Evolutionary conservation across 53 echinoderm and acorn worm genomes (phyloP).

Genomic region (Apostichopus leukothele): DNA sequence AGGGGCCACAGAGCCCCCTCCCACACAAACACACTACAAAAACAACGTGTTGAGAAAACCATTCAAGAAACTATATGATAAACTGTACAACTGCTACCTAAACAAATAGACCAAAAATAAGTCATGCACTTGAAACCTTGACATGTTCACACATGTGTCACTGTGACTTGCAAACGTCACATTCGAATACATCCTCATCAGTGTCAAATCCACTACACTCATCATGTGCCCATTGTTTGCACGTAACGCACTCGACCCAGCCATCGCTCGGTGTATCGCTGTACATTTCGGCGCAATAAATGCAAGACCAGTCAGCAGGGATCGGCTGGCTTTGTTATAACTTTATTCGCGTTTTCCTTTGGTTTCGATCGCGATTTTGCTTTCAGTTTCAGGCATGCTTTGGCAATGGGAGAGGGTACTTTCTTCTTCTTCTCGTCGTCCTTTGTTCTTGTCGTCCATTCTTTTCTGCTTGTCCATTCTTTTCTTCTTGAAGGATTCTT

Average conservation of each 20-base stretch:
- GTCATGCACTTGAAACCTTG: too few species aligned
- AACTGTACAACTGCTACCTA: constrained; percentile 5
- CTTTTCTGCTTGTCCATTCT: constrained; percentile 23
- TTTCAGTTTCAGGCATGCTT: constrained; percentile 23
- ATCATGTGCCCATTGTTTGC: constrained; percentile 30
- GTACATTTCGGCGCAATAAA: constrained; percentile 16
- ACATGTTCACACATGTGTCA: constrained; percentile 16
- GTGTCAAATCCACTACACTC: constrained; percentile 23
- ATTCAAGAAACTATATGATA: constrained; percentile 9
- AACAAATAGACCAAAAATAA: not conserved
- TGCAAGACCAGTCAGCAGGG: constrained; percentile 24
- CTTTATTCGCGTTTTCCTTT: constrained; percentile 18
- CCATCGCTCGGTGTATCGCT: constrained; percentile 1
- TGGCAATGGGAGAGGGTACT: constrained; percentile 6
- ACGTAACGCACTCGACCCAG: constrained; percentile 23
- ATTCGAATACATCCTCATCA: constrained; percentile 30
- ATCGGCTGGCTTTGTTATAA: constrained; percentile 18
- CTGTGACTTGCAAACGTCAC: constrained; percentile 20
- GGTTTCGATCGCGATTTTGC: constrained; percentile 7
- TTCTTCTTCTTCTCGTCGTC: too few species aligned
- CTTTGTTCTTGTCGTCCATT: constrained; percentile 7
- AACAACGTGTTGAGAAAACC: constrained; percentile 23
- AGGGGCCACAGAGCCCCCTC: not conserved
- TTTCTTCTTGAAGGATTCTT: not conserved
- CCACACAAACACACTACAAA: constrained; percentile 12